Evolutionary conservation across 1,140 invertebrate species (phyloP).

Genomic region (Piezodorus guildinii): DNA sequence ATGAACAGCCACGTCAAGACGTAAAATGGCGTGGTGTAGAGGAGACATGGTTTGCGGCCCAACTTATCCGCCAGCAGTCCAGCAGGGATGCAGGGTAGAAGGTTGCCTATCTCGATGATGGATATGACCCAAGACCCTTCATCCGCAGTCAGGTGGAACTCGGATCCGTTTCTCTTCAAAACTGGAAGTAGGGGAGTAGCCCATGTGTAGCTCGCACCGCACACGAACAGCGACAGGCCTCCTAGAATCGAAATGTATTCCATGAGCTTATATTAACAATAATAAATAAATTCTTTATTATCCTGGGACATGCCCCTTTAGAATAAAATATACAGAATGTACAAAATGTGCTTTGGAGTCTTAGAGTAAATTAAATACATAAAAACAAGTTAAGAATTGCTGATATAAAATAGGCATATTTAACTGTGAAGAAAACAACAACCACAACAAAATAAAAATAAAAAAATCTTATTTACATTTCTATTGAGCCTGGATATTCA

Average conservation of each 20-base stretch:
- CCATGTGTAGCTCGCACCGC: slow-evolving; percentile 39
- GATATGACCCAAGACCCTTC: slow-evolving; percentile 53
- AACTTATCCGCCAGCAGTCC: slow-evolving; percentile 53
- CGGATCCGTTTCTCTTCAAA: slow-evolving; percentile 36
- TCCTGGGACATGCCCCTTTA: no score
- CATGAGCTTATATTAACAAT: no score
- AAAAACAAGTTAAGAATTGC: no score
- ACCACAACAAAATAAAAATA: no score
- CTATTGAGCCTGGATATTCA: no score
- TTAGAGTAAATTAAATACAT: no score
- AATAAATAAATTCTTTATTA: no score
- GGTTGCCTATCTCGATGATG: slow-evolving; percentile 20
- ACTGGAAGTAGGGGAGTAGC: slow-evolving; percentile 45
- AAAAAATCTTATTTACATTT: no score
- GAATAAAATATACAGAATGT: no score
- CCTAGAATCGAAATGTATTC: slow-evolving; percentile 30
- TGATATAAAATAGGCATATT: no score
- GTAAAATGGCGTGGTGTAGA: slow-evolving; percentile 55
- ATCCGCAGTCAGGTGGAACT: slow-evolving; percentile 40
- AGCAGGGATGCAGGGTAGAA: slow-evolving; percentile 16
- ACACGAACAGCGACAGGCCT: slow-evolving; percentile 31
- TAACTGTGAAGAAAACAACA: no score
- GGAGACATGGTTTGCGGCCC: slow-evolving; percentile 56
- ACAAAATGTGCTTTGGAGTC: no score
- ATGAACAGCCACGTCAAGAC: slow-evolving; percentile 62